These are phyloP conservation scores for Brachystomella parvula DNA, from an alignment of 1,140 invertebrate species.

Conservation along the genomic window DNA sequence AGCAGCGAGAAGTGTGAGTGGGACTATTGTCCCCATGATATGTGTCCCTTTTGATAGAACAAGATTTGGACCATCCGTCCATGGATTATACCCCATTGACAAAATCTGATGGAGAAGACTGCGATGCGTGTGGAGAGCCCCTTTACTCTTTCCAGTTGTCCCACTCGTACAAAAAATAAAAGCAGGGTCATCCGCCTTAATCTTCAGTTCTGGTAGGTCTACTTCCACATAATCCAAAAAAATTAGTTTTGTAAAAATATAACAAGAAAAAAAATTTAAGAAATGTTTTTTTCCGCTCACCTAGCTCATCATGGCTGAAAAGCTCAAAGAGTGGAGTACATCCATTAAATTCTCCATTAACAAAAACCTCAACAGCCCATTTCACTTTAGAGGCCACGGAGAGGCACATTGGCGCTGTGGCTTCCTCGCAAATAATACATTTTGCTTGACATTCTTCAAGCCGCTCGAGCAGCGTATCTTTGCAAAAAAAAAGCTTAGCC, in stretches of 20 bases:
- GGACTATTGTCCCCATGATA: constrained; percentile 23
- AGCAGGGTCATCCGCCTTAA: constrained; percentile 15
- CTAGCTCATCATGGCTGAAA: constrained; percentile 21
- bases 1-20: constrained; percentile 7
- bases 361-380: constrained; percentile 33
- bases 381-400: constrained; percentile 23
- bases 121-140: constrained; percentile 25
- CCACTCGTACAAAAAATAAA: constrained; percentile 29
- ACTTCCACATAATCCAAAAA: neutral
- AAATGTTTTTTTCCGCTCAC: no score
- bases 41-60: constrained; percentile 30
- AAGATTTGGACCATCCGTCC: constrained; percentile 20
- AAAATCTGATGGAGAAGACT: constrained; percentile 11
- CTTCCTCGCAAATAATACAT: constrained; percentile 30
- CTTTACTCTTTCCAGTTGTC: constrained; percentile 32
- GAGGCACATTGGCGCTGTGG: constrained; percentile 18
- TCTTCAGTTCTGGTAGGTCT: constrained; percentile 10
- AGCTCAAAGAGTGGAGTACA: constrained; percentile 22
- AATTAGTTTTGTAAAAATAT: no score
- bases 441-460: constrained; percentile 20
- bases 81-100: neutral
- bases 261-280: no score
- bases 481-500: neutral
- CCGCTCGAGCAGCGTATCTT: constrained; percentile 17
- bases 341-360: constrained; percentile 13